Base-by-base conservation (phyloP, 2,113 vertebrate genomes). In the Onychostoma macrolepis region DNA sequence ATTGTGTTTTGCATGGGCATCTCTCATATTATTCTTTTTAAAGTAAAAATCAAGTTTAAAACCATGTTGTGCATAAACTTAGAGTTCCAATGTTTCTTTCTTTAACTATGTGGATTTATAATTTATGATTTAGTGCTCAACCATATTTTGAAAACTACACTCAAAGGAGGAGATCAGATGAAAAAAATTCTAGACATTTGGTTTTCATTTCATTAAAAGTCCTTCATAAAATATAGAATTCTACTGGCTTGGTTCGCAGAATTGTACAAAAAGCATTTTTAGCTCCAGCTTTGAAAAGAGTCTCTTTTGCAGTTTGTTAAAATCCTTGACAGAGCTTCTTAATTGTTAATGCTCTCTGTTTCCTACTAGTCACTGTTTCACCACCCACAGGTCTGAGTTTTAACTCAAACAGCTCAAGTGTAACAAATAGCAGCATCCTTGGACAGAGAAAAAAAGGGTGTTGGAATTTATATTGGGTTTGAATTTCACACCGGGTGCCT, bases 331-430 rank as follows among this genome's bases (percentile, higher is more conserved):
- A 45, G 38, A 67, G 15, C 38, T 65, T 65, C 36, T 82, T 65
- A 63, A 63, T 80, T 26, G 33, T 80, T 80, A 65, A 82, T 82
- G 80, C 8, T 45, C 38, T 81, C 80, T 10, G 13, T 67, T 45
- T 82, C 38, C n/a, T 21, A 43, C 15, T 65, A 67, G 80, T 28
- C n/a, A 65, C 7, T 45, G 41, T 76, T 65, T 81, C 15, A 81
- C 58, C 58, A 81, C n/a, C 24, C 79, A 63, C 56, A 28, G 58
- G 53, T 79, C 50, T 58, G 50, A 80, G 53, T 63, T 80, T 80
- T 17, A 80, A 81, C 78, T 63, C 21, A 61, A 81, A 65, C 38
- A 28, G 78, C n/a, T n/a, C 56, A 43, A 65, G n/a, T 21, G 80
- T 45, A 82, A 67, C 58, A 81, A 67, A 67, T 26, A 82, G 80